Conservation (phyloP, 2,888 invertebrate species). For the Ormyrus pomaceus region DNA sequence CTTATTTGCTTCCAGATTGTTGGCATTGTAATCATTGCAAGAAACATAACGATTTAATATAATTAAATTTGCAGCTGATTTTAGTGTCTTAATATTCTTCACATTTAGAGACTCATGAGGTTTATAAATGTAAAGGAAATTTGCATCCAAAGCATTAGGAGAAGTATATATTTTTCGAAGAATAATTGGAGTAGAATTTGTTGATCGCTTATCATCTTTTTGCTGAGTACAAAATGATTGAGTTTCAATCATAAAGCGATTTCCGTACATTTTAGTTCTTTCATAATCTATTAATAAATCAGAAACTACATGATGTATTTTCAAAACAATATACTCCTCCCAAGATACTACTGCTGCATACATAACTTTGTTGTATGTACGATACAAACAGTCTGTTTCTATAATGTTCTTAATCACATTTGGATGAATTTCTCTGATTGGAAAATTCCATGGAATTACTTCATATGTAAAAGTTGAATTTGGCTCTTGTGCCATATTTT, state of each 20-base stretch:
- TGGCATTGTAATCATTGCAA: constrained; percentile 60
- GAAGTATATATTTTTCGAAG: constrained; percentile 65
- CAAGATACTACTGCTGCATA: constrained; percentile 77
- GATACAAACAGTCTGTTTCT: constrained; percentile 82
- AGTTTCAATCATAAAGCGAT: constrained; percentile 77
- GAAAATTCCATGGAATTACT: constrained; percentile 83
- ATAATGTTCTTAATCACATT: constrained; percentile 76
- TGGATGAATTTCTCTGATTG: constrained; percentile 76
- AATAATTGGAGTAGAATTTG: constrained; percentile 64
- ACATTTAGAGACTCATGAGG: constrained; percentile 59
- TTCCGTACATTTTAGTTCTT: constrained; percentile 74
- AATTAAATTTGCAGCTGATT: constrained; percentile 63
- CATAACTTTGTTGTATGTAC: constrained; percentile 78
- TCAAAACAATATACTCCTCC: constrained; percentile 82
- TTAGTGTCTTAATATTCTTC: constrained; percentile 56
- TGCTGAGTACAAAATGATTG: constrained; percentile 71
- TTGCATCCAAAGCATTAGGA: constrained; percentile 57
- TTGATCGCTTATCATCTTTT: constrained; percentile 61
- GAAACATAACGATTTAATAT: constrained; percentile 64
- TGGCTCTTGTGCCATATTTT: constrained; percentile 71
- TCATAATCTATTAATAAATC: constrained; percentile 78
- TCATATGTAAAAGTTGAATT: constrained; percentile 77
- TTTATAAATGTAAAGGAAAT: constrained; percentile 64
- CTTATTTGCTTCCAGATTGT: constrained; percentile 43
- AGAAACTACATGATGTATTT: constrained; percentile 78